Base-by-base conservation (phyloP, 2,797 vertebrate species). In the Tragelaphus oryx region DNA sequence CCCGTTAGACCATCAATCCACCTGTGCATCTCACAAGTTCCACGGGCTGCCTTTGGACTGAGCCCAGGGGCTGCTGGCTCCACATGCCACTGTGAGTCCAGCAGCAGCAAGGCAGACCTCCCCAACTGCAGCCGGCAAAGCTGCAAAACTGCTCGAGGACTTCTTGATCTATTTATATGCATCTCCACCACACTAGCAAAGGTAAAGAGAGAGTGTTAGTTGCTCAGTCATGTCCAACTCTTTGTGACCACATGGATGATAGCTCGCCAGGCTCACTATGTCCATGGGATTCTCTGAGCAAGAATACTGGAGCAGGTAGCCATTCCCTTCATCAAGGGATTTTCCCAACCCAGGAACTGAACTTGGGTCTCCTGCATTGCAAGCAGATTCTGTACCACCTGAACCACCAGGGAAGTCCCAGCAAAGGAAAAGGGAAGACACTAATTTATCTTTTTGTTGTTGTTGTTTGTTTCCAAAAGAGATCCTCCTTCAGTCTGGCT, bases 401-500 rank as follows among this genome's bases (percentile, higher is more conserved):
- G 6, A 26, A 22, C 37, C 11, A 8, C 10, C 68, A 74, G 68
- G 68, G 22, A 74, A 74, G 22, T 13, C 68, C 68, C 11, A 0
- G 93, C 84, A 82, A 92, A 93, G 76, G 95, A 59, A 96, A 81
- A 65, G 11, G 6, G n/a, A 89, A 94, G 87, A 87, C 82, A 81
- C 33, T 87, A 30, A 80, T 92, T 71, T 92, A 81, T 71, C 76
- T 30, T 94, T 57, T 74, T 30, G 91, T 57, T 62, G 54, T 93
- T 54, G 17, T 6, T 68, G 18, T 68, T 44, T 75, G 22, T 96
- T 96, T 94, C 80, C 74, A 76, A 89, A 94, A 93, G 71, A 57
- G 13, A 93, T 62, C 94, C 91, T 96, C 89, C 96, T 97, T 80
- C 65, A 87, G 91, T 16, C 88, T 94, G 83, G 33, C 95, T n/a